phyloP scores from a whole-genome alignment of 1,140 invertebrate genomes.

The Trichoplusia ni region DNA sequence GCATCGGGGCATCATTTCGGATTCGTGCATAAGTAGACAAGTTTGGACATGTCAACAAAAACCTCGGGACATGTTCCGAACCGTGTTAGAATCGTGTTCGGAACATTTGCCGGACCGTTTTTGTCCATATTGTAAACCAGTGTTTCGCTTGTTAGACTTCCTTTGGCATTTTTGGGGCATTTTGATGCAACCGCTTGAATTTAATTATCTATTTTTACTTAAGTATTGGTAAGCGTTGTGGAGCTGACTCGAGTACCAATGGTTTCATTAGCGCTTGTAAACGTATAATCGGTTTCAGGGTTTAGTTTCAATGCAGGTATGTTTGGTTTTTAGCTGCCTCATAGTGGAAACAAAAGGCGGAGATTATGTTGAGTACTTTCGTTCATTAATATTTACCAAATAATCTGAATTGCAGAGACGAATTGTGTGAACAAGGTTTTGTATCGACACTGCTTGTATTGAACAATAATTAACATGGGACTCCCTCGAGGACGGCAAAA shows the following conservation, averaged over 20 bases:
- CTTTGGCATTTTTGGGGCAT: constrained; percentile 25
- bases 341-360: neutral
- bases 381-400: constrained; percentile 12
- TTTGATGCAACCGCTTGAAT: constrained; percentile 20
- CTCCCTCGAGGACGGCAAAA: too few species aligned
- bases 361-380: constrained; percentile 1
- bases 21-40: constrained; percentile 46
- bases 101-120: constrained; percentile 28
- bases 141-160: constrained; percentile 34
- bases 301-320: constrained; percentile 10
- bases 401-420: constrained; percentile 6
- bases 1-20: constrained; percentile 28
- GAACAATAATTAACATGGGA: too few species aligned
- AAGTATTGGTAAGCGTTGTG: constrained; percentile 3
- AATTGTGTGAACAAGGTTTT: neutral
- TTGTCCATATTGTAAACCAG: constrained; percentile 35
- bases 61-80: constrained; percentile 29
- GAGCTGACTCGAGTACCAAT: constrained; percentile 16
- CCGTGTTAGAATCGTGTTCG: constrained; percentile 45
- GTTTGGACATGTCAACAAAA: constrained; percentile 39
- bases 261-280: constrained; percentile 19
- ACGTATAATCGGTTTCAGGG: constrained; percentile 18
- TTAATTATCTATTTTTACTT: constrained; percentile 34
- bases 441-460: too few species aligned
- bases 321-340: neutral